Evolutionary conservation across 2,888 invertebrate genomes (phyloP).

Genomic region (Troides aeacus): DNA sequence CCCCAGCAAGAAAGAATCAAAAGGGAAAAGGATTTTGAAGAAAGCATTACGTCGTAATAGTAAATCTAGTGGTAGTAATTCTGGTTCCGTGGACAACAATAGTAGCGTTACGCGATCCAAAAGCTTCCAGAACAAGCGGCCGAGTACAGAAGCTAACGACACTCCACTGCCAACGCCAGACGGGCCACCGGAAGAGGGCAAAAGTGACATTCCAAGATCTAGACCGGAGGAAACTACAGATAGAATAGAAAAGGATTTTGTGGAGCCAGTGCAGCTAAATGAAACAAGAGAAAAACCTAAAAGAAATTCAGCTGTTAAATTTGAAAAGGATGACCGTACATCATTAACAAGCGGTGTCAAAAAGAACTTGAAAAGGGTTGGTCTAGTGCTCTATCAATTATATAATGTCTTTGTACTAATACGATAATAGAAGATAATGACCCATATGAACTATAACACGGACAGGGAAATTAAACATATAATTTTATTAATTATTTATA

Average conservation of each 20-base stretch:
- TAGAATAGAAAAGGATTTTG: conserved; percentile 9
- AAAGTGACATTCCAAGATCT: conserved; percentile 3
- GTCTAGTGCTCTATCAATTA: conserved; percentile 32
- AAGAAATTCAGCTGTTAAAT: conserved; percentile 21
- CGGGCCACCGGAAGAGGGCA: conserved; percentile 48
- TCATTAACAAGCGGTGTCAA: conserved; percentile 45
- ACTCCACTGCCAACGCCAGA: conserved; percentile 58
- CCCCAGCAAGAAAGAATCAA: conserved; percentile 73
- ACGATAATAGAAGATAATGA: neutral
- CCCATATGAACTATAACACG: too few species aligned
- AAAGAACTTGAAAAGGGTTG: conserved; percentile 67
- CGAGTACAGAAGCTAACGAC: conserved; percentile 53
- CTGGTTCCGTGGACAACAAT: conserved; percentile 48
- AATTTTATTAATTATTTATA: too few species aligned
- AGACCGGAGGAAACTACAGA: conserved; percentile 6
- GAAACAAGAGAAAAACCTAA: conserved; percentile 13
- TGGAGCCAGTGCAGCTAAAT: conserved; percentile 11
- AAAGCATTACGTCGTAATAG: conserved; percentile 68
- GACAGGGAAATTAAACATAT: too few species aligned
- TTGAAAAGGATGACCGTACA: conserved; percentile 40
- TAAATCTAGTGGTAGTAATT: conserved; percentile 60
- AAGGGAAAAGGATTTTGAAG: conserved; percentile 71
- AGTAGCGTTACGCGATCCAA: conserved; percentile 56
- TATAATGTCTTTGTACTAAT: neutral
- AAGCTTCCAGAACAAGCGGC: conserved; percentile 59